Evolutionary conservation across 2,113 vertebrate species (phyloP).

Genomic region (Rynchops niger): DNA sequence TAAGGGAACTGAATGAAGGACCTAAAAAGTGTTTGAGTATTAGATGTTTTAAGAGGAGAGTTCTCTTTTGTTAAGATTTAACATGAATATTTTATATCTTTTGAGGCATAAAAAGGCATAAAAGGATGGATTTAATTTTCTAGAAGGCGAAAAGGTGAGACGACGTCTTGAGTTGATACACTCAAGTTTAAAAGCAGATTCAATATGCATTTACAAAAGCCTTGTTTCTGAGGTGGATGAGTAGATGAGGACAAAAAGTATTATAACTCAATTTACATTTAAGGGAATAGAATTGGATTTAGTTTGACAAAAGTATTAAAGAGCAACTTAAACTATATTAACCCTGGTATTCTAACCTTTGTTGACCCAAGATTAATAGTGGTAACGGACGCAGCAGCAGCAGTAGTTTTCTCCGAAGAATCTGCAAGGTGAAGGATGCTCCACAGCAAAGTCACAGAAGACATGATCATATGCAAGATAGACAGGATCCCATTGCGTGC

Average conservation of each 20-base stretch:
- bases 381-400: slow-evolving; percentile 86
- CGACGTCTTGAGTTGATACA: neutral
- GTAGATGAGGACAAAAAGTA: neutral
- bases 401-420: slow-evolving; percentile 84
- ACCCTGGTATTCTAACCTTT: slow-evolving; percentile 79
- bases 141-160: neutral
- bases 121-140: neutral
- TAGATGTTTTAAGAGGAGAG: neutral
- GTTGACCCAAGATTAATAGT: slow-evolving; percentile 97
- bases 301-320: neutral
- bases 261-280: neutral
- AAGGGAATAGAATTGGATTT: neutral
- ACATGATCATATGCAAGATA: slow-evolving; percentile 97
- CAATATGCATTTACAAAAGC: neutral
- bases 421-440: slow-evolving; percentile 91
- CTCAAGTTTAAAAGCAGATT: neutral
- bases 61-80: neutral
- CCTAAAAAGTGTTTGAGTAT: neutral
- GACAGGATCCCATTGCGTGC: slow-evolving; percentile 94
- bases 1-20: neutral
- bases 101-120: neutral
- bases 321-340: neutral
- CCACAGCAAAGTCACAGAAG: slow-evolving; percentile 95
- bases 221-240: neutral
- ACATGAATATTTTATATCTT: neutral